Evolutionary conservation across 1,140 invertebrate species (phyloP), one percentile per base, ranked within the genome.

Genomic region (Melitaea cinxia): DNA sequence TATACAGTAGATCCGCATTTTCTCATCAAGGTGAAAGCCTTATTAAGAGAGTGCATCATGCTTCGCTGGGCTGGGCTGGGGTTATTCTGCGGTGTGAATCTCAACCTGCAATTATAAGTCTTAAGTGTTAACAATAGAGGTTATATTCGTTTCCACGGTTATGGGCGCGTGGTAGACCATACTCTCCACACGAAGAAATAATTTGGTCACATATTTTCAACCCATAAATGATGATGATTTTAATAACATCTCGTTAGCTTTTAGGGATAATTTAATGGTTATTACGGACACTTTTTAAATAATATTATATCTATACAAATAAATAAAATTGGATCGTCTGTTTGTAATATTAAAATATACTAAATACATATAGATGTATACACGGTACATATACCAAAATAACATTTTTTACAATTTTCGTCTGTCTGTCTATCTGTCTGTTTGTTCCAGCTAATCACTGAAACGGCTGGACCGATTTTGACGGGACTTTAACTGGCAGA

Each of bases 11-110:
- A 35, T 54, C 14, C 52, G 52, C 28, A 10, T 54, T 54, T 54
- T 54, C 52, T 54, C 30, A 54, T 54, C 52, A 54, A 54, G 30
- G 17, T 54, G 52, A 54, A 37, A 54, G 52, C 52, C 52, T 54
- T 54, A 54, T 54, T 54, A 54, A 54, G 30, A 23, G 52, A 54
- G 30, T 54, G 52, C 52, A 54, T 37, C 17, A 54, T 37, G 52
- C 52, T 54, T 21, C 17, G 30, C 21, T 37, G 52, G n/a, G 52
- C 52, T 30, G 28, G 37, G 17, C 4, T 19, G 39, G 2, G 24
- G 24, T 6, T 4, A 9, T 17, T 45, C 39, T 53, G 14, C 14
- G 26, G 50, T 24, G 6, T n/a, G 14, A n/a, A n/a, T 39, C 39
- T 45, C 15, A 17, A 54, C 15, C 14, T 19, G 4, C 52, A 21